A percentile compares a stretch with the other conserved stretches of the same genome.
These are phyloP conservation scores for Heliconius charithonia DNA, from an alignment of 2,888 invertebrate species.

Conservation along the genomic window DNA sequence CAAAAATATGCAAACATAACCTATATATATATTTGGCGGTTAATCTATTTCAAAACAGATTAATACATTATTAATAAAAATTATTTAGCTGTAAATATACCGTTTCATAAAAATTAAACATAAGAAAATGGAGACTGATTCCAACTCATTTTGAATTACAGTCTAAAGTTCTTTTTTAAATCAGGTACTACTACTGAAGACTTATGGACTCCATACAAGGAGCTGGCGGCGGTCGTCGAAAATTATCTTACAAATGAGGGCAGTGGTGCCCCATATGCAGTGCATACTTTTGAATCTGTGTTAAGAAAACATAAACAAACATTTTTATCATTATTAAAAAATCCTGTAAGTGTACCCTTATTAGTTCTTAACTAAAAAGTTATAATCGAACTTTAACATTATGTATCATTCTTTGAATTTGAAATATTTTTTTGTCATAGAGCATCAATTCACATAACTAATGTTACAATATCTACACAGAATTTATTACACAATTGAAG, in stretches of 20 bases:
- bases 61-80: neutral
- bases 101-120: conserved; percentile 8
- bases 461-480: no score
- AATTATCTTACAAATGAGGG: conserved; percentile 85
- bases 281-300: conserved; percentile 88
- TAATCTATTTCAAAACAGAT: conserved; percentile 27
- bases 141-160: neutral
- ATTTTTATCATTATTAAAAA: conserved; percentile 92
- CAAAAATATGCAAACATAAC: conserved; percentile 53
- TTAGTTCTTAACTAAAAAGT: neutral
- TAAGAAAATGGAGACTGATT: neutral
- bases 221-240: conserved; percentile 88
- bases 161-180: conserved; percentile 12
- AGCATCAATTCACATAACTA: no score
- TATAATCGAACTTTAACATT: no score
- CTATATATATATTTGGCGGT: conserved; percentile 53
- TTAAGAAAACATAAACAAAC: conserved; percentile 93
- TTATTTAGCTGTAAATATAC: neutral
- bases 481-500: no score
- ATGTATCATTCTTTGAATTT: no score
- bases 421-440: no score
- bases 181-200: conserved; percentile 85
- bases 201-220: conserved; percentile 93
- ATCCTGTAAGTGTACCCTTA: conserved; percentile 91
- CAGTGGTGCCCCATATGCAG: conserved; percentile 83